These are phyloP conservation scores for Pteromalus puparum DNA, from an alignment of 1,140 invertebrate species.

Conservation along the genomic window DNA sequence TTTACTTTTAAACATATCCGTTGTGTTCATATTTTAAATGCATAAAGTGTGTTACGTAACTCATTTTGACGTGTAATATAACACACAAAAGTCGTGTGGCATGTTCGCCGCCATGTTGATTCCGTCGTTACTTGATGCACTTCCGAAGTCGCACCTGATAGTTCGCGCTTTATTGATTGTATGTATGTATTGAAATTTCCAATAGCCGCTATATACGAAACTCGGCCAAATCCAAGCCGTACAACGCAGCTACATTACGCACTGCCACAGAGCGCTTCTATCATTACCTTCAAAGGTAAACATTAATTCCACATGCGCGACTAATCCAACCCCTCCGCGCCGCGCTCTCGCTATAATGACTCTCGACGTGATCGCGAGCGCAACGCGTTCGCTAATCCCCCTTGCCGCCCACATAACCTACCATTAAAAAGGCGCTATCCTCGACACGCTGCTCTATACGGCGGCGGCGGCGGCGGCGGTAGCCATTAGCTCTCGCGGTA, in stretches of 20 bases:
- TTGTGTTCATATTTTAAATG: no score
- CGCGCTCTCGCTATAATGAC: not conserved
- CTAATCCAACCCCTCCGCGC: slow-evolving; percentile 2
- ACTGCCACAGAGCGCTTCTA: not conserved
- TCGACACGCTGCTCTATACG: not conserved
- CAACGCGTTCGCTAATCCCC: slow-evolving; percentile 9
- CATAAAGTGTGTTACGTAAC: no score
- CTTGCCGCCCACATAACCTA: not conserved
- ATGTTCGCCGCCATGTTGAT: no score
- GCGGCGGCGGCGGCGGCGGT: not conserved
- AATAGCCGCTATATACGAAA: no score
- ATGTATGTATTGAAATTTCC: no score
- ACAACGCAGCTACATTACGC: not conserved
- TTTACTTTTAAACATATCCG: no score
- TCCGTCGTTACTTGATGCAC: no score
- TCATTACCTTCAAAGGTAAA: not conserved
- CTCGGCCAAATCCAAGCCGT: no score
- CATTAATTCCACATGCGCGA: not conserved
- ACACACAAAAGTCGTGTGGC: no score
- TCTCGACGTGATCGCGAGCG: not conserved
- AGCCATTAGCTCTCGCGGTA: not conserved
- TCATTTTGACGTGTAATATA: no score
- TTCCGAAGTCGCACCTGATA: no score
- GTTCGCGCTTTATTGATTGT: no score
- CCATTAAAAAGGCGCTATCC: not conserved